Conservation (phyloP, 2,888 invertebrate species). For the Pyrrhia umbra region DNA sequence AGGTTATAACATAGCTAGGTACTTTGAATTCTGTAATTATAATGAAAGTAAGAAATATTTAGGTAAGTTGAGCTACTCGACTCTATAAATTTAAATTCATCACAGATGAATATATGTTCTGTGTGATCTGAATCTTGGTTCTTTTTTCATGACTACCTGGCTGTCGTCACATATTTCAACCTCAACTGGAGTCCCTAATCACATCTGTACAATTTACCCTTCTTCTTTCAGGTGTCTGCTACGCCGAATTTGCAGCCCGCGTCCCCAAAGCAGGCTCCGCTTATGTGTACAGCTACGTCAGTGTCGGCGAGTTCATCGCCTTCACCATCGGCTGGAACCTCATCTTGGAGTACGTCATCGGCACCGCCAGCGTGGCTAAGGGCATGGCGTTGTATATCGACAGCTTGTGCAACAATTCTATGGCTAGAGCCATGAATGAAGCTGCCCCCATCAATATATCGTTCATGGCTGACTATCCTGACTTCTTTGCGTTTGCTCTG, state of each 20-base stretch:
- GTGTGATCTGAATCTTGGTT: no score
- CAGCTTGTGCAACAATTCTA: constrained; percentile 92
- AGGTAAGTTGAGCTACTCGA: no score
- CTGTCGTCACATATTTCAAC: no score
- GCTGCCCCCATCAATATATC: constrained; percentile 92
- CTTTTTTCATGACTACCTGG: no score
- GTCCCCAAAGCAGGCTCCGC: constrained; percentile 97
- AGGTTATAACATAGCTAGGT: no score
- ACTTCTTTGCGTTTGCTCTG: constrained; percentile 93
- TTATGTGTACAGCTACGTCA: constrained; percentile 97
- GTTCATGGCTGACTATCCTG: constrained; percentile 93
- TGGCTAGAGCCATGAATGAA: constrained; percentile 91
- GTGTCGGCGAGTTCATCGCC: constrained; percentile 97
- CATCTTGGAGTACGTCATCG: constrained; percentile 96
- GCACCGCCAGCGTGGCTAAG: constrained; percentile 95
- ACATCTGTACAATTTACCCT: background rate
- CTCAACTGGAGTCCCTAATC: no score
- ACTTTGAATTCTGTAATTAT: no score
- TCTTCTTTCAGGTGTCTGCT: constrained; percentile 93
- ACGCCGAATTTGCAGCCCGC: constrained; percentile 97
- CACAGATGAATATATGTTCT: no score
- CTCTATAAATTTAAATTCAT: no score
- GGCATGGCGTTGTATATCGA: constrained; percentile 94
- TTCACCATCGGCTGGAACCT: constrained; percentile 98
- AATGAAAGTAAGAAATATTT: no score